These are phyloP conservation scores for Amblyteles armatorius DNA, from an alignment of 2,888 invertebrate species.

Conservation along the genomic window DNA sequence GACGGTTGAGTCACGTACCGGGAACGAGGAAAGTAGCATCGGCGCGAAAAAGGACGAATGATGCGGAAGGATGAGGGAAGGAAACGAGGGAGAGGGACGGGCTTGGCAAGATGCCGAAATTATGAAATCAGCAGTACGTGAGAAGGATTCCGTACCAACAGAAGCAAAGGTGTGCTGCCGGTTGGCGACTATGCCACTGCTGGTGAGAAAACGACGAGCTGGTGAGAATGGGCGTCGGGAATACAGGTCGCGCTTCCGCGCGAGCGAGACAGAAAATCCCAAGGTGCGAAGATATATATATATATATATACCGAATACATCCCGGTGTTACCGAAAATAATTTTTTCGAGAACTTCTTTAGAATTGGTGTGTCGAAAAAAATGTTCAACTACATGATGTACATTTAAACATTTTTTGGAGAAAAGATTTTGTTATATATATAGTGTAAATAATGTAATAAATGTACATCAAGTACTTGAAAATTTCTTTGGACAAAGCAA, in stretches of 20 bases:
- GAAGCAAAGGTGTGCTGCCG: constrained; percentile 40
- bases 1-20: constrained; percentile 77
- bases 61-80: constrained; percentile 57
- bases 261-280: constrained; percentile 10
- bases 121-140: constrained; percentile 83
- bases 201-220: constrained; percentile 31
- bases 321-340: no score
- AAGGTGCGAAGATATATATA: neutral
- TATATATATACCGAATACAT: no score
- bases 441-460: no score
- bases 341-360: no score
- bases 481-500: no score
- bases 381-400: no score
- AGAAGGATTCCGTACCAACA: constrained; percentile 72
- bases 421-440: no score
- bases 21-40: constrained; percentile 60
- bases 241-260: constrained; percentile 18
- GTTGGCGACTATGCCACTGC: constrained; percentile 29
- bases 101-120: constrained; percentile 81
- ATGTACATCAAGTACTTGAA: no score
- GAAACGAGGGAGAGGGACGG: constrained; percentile 59
- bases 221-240: constrained; percentile 53
- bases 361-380: no score
- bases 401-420: no score
- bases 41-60: constrained; percentile 46